A percentile compares a stretch with the other conserved stretches of the same genome.
Conservation (phyloP, 2,797 vertebrate species). For the Notolepis coatsorum region DNA sequence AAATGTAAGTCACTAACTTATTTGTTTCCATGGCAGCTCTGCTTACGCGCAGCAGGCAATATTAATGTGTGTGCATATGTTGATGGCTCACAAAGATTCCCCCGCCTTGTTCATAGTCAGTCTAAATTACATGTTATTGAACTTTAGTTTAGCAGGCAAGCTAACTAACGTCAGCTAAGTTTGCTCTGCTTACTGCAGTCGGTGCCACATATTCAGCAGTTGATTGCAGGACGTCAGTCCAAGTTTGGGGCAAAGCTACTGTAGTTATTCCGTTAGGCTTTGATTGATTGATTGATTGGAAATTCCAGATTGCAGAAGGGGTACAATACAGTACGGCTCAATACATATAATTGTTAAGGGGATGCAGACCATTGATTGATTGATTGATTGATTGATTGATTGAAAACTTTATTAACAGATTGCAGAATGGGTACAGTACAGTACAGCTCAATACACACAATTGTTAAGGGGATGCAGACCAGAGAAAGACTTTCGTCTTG, state of each 20-base stretch:
- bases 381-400: no score
- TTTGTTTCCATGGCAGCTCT: background rate
- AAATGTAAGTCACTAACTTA: conserved; percentile 62
- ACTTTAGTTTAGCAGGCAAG: conserved; percentile 8
- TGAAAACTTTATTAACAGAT: no score
- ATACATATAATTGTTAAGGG: no score
- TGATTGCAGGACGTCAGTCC: conserved; percentile 13
- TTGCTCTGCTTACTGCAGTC: conserved; percentile 48
- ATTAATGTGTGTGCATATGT: background rate
- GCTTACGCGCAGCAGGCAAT: background rate
- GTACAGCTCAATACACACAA: no score
- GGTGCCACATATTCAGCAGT: conserved; percentile 72
- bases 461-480: no score
- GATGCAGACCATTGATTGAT: no score
- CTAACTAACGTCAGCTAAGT: conserved; percentile 33
- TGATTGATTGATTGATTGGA: background rate
- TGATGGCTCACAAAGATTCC: accelerated
- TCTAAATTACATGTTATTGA: background rate
- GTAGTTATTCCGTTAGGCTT: background rate
- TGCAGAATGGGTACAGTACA: no score
- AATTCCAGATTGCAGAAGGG: no score
- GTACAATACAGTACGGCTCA: no score
- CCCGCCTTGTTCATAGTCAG: accelerated
- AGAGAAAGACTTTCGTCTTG: no score
- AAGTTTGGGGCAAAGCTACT: no score